Percentiles rank a stretch among this genome's conserved stretches.
These are phyloP conservation scores for Peromyscus nudipes DNA, from an alignment of 2,797 vertebrate species.

Conservation along the genomic window DNA sequence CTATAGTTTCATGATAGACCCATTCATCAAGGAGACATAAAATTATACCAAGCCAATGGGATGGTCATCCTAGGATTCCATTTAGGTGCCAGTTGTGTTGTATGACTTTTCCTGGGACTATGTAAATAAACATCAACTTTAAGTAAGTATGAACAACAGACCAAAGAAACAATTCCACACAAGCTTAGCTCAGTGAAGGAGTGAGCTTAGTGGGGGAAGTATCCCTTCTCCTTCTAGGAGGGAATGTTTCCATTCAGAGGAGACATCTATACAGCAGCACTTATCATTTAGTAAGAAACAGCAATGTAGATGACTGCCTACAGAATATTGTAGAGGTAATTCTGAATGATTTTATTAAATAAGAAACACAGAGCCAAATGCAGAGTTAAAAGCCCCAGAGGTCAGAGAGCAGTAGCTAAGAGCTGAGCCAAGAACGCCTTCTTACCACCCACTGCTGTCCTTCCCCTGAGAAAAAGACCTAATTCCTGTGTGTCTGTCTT, in stretches of 20 bases:
- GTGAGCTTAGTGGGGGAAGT: not conserved
- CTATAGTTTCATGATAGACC: not conserved
- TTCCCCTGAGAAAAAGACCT: too few species aligned
- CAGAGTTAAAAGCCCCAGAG: too few species aligned
- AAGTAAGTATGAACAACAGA: not conserved
- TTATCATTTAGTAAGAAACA: not conserved
- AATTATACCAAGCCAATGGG: not conserved
- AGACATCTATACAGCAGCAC: not conserved
- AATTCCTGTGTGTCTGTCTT: too few species aligned
- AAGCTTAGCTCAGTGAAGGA: not conserved
- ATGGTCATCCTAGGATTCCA: not conserved
- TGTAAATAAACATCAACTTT: not conserved
- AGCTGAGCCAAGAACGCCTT: too few species aligned
- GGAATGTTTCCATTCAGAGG: not conserved
- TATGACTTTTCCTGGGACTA: not conserved
- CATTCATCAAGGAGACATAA: not conserved
- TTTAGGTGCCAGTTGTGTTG: not conserved
- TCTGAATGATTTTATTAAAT: too few species aligned
- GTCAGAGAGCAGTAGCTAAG: too few species aligned
- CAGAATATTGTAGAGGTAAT: too few species aligned
- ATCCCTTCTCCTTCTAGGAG: not conserved
- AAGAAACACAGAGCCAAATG: too few species aligned
- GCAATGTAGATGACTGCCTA: not conserved
- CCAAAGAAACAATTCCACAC: not conserved
- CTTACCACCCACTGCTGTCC: too few species aligned